Base-by-base conservation (phyloP, 2,797 vertebrate genomes). In the Amphiprion clarkii region DNA sequence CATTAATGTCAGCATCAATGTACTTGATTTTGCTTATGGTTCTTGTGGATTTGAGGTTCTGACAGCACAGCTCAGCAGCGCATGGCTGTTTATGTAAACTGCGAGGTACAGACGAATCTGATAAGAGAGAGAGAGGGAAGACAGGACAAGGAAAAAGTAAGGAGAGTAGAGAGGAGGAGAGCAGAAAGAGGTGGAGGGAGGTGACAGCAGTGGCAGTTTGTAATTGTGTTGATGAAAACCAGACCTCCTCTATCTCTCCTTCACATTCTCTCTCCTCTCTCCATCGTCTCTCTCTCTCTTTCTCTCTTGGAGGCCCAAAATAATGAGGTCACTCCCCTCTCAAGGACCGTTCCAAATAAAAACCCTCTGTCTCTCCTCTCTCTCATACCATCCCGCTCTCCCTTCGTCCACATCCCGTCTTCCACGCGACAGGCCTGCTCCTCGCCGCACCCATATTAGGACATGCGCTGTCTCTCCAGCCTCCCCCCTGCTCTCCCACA, bases 261-360 rank as follows among this genome's bases (percentile, higher is more conserved):
- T 87, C 84, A 86, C 85, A 85, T 90, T 86, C 86, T 82, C 84
- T 88, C 60, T n/a, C 72, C 84, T 46, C 67, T 76, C 60, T 46
- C 44, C 17, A 36, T 46, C 44, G 16, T 46, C 42, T 44, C 42
- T 5, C 42, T 44, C 69, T 72, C 78, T 78, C 71, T 68, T 57
- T 73, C 76, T 64, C 85, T 85, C 80, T 88, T 84, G 54, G 74
- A 85, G 79, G 87, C 89, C 92, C 82, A 84, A 91, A 90, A 93
- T 93, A 94, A 91, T 89, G 90, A 94, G 92, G 89, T 93, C 89
- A 87, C 86, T 91, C 89, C 88, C 91, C 90, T 94, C 92, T 93
- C 88, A 93, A 93, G 91, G 90, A 90, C 89, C 88, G 84, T 79
- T 91, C 91, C 89, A 89, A 87, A 92, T 91, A 92, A 91, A 91